A percentile compares a stretch with the other conserved stretches of the same genome.
These are phyloP conservation scores for Zaprionus vittiger DNA, from an alignment of 1,140 invertebrate genomes.

Conservation along the genomic window DNA sequence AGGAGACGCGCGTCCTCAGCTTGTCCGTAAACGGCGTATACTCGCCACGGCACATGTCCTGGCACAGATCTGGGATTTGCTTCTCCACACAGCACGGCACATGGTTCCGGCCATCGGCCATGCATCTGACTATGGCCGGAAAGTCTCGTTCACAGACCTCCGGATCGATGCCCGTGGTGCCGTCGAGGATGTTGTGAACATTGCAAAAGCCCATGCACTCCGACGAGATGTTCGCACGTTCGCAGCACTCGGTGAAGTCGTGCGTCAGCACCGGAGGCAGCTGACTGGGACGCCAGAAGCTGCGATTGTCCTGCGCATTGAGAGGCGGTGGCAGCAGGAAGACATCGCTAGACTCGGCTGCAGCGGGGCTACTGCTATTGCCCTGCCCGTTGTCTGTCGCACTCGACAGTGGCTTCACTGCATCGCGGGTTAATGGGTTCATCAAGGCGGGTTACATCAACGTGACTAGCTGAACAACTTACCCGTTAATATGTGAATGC, in stretches of 20 bases:
- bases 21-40: slow-evolving; percentile 93
- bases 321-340: slow-evolving; percentile 82
- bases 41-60: slow-evolving; percentile 93
- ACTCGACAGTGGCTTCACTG: slow-evolving; percentile 66
- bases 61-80: slow-evolving; percentile 92
- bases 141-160: slow-evolving; percentile 92
- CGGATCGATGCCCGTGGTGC: slow-evolving; percentile 90
- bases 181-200: slow-evolving; percentile 92
- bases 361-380: slow-evolving; percentile 64
- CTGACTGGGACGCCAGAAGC: slow-evolving; percentile 71
- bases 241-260: slow-evolving; percentile 92
- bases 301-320: slow-evolving; percentile 83
- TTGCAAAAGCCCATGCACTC: slow-evolving; percentile 92
- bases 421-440: background rate
- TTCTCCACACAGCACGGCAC: slow-evolving; percentile 92
- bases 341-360: slow-evolving; percentile 85
- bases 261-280: slow-evolving; percentile 85
- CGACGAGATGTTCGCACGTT: slow-evolving; percentile 87
- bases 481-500: slow-evolving; percentile 91
- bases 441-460: background rate
- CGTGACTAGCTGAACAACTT: slow-evolving; percentile 58
- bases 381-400: slow-evolving; percentile 85
- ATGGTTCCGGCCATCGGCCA: slow-evolving; percentile 92
- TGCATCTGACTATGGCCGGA: slow-evolving; percentile 89
- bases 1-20: slow-evolving; percentile 92